A percentile compares a stretch with the other conserved stretches of the same genome.
Conservation (phyloP, 2,888 invertebrate species). For the Eupsilia transversa region DNA sequence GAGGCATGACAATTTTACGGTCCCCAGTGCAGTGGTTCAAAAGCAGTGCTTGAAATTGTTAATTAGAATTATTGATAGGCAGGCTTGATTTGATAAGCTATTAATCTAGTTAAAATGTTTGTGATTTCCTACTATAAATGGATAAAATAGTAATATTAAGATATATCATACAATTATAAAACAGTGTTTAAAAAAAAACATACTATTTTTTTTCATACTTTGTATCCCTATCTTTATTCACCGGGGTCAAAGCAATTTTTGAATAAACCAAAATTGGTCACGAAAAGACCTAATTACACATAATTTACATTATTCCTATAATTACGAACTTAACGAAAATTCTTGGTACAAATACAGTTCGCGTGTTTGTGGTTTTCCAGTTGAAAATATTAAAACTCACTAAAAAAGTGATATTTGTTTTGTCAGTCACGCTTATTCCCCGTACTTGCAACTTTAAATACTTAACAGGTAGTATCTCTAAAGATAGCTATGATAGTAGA, state of each 20-base stretch:
- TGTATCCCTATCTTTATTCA: background rate
- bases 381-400: conserved; percentile 7
- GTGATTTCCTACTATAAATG: background rate
- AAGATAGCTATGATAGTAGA: background rate
- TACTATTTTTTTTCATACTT: background rate
- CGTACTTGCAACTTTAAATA: conserved; percentile 23
- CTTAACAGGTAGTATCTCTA: background rate
- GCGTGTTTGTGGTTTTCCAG: conserved; percentile 51
- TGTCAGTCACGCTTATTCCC: conserved; percentile 39
- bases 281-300: conserved; percentile 27
- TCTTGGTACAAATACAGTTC: conserved; percentile 45
- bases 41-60: background rate
- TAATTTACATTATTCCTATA: conserved; percentile 28
- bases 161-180: too few species aligned
- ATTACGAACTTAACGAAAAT: conserved; percentile 36
- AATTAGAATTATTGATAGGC: background rate
- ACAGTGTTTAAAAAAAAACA: background rate
- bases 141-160: background rate
- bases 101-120: background rate
- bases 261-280: background rate
- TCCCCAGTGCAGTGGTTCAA: background rate
- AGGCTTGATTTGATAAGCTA: background rate
- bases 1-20: conserved; percentile 5
- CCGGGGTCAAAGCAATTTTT: background rate
- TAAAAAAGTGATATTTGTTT: conserved; percentile 17